phyloP scores from a whole-genome alignment of 1,140 invertebrate species.

The Tetragnatha versicolor region DNA sequence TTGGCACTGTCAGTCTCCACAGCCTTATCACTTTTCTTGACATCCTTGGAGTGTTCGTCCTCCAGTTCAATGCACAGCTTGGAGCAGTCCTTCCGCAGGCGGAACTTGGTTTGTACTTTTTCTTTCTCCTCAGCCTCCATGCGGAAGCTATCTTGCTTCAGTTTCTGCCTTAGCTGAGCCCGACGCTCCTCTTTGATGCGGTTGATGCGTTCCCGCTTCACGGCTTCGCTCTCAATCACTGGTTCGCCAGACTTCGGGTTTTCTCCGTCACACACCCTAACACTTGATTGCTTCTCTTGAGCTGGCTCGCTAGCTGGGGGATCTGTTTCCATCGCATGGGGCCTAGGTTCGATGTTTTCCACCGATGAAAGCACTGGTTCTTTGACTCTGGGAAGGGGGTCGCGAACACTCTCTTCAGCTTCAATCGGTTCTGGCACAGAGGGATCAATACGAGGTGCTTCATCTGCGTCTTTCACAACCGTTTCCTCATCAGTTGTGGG shows the following conservation, averaged over 20 bases:
- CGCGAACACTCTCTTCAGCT: background rate
- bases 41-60: background rate
- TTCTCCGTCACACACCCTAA: background rate
- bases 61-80: background rate
- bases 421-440: background rate
- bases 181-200: constrained; percentile 91
- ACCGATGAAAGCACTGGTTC: background rate
- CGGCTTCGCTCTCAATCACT: constrained; percentile 60
- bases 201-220: constrained; percentile 76
- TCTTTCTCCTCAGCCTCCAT: constrained; percentile 66
- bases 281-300: background rate
- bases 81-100: constrained; percentile 29
- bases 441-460: background rate
- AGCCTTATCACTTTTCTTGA: constrained; percentile 40
- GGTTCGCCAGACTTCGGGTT: constrained; percentile 15
- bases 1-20: constrained; percentile 44
- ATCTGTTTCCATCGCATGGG: background rate
- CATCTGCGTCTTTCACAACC: background rate
- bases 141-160: constrained; percentile 82
- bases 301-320: background rate
- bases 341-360: background rate
- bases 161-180: constrained; percentile 83
- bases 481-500: background rate
- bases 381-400: background rate
- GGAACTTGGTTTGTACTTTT: constrained; percentile 51